Conservation (phyloP, 1,140 invertebrate genomes). For the Drosophila fuyamai region DNA sequence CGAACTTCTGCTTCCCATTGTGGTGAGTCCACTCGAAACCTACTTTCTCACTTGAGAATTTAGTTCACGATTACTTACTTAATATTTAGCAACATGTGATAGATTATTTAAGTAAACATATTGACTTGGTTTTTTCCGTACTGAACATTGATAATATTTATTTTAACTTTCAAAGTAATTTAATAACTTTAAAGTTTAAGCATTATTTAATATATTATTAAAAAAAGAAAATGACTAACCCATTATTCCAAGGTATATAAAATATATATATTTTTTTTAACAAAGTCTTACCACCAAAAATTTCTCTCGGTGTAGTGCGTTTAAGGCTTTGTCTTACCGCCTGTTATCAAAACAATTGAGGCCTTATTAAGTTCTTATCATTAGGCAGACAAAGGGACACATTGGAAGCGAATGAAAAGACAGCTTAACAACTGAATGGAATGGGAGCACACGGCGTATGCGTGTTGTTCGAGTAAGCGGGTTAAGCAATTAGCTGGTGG, state of each 20-base stretch:
- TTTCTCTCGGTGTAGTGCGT: neutral
- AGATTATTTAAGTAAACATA: too few relatives aligned
- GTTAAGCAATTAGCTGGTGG: slow-evolving; percentile 58
- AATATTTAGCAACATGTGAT: neutral
- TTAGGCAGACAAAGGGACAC: slow-evolving; percentile 42
- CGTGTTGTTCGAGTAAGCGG: slow-evolving; percentile 61
- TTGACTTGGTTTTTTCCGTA: too few relatives aligned
- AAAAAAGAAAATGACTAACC: too few relatives aligned
- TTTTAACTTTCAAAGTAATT: too few relatives aligned
- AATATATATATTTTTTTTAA: neutral
- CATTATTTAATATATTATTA: too few relatives aligned
- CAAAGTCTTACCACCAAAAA: neutral
- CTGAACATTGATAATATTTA: too few relatives aligned
- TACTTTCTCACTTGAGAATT: too few relatives aligned
- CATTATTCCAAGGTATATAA: too few relatives aligned
- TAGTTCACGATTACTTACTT: neutral
- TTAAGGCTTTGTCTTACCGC: slow-evolving; percentile 5
- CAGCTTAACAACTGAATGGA: slow-evolving; percentile 36
- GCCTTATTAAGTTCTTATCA: slow-evolving; percentile 66
- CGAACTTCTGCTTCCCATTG: slow-evolving; percentile 87
- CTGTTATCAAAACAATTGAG: slow-evolving; percentile 60
- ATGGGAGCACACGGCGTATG: slow-evolving; percentile 45
- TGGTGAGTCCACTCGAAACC: slow-evolving; percentile 85
- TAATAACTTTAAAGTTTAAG: too few relatives aligned
- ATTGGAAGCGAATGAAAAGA: slow-evolving; percentile 16